Conservation (phyloP, 2,113 vertebrate genomes). For the Rissa tridactyla region DNA sequence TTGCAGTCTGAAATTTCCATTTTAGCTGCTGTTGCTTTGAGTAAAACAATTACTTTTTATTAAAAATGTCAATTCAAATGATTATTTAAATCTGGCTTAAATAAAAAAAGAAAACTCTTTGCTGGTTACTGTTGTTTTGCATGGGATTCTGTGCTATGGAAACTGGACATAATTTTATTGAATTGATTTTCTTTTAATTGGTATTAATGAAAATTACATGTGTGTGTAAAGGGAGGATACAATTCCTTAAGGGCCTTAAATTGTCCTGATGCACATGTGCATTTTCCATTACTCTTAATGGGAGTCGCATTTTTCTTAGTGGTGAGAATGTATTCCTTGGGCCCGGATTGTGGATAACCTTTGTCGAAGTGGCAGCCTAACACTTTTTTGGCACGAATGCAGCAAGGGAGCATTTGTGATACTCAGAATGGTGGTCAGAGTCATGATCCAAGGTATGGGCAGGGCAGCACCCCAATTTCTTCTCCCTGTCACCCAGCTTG, state of each 20-base stretch:
- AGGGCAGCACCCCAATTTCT: neutral
- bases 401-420: neutral
- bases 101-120: neutral
- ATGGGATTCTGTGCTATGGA: constrained; percentile 19
- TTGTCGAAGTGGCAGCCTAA: neutral
- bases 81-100: constrained; percentile 42
- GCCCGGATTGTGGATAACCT: neutral
- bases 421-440: neutral
- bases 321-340: constrained; percentile 19
- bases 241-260: constrained; percentile 44
- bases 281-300: constrained; percentile 44
- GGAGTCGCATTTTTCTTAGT: constrained; percentile 15
- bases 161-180: constrained; percentile 39
- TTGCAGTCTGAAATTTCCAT: constrained; percentile 51
- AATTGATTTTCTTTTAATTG: constrained; percentile 56
- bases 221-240: constrained; percentile 34
- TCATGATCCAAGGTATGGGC: neutral
- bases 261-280: constrained; percentile 46
- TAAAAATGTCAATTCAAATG: constrained; percentile 62
- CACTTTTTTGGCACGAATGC: neutral
- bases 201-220: constrained; percentile 62
- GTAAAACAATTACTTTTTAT: constrained; percentile 70
- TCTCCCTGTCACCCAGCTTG: neutral
- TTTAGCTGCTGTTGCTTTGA: constrained; percentile 54
- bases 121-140: constrained; percentile 22